Evolutionary conservation across 2,888 invertebrate genomes (phyloP), one percentile per base, ranked within the genome.

Genomic region (Teinopalpus imperialis): DNA sequence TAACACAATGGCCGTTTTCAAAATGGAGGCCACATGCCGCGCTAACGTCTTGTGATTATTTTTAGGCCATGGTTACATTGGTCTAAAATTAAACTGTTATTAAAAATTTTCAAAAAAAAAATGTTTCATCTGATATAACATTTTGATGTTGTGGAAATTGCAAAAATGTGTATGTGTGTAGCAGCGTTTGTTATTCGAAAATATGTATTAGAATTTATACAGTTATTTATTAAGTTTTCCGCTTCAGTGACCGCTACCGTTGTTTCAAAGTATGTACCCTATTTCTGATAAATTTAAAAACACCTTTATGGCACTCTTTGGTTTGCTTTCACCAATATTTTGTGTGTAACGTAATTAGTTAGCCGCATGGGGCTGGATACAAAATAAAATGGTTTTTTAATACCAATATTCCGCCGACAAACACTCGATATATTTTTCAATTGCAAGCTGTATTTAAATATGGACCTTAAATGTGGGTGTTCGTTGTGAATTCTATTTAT

Each of bases 11-110:
- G 73, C 51, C 39, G 62, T 52, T 61, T 66, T 54, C 60, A 68
- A 74, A 72, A 75, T 70, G 70, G 69, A 53, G 60, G 69, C 66
- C 72, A 59, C 79, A 77, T 74, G 73, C 73, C 54, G 78, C 55
- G 70, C 49, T 47, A 50, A 47, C 52, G 52, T 59, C 50, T 51
- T 52, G 43, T 49, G 48, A 54, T 48, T 48, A 49, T 37, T 51
- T 49, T 58, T 44, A 52, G 49, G 51, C 37, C 43, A 49, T 31
- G 55, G 46, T 49, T 47, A 56, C 39, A 43, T 49, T 43, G 7
- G 9, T 0, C 6, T 8, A 2, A 29, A 14, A 23, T 8, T 0
- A n/a, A 16, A 40, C 8, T 13, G 12, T 14, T 7, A 30, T 34
- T 20, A 43, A 37, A 31, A 43, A 20, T 8, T 8, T n/a, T n/a